Percentiles rank a stretch among this genome's conserved stretches.
Conservation (phyloP, 2,888 invertebrate species). For the Caenorhabditis sulstoni region DNA sequence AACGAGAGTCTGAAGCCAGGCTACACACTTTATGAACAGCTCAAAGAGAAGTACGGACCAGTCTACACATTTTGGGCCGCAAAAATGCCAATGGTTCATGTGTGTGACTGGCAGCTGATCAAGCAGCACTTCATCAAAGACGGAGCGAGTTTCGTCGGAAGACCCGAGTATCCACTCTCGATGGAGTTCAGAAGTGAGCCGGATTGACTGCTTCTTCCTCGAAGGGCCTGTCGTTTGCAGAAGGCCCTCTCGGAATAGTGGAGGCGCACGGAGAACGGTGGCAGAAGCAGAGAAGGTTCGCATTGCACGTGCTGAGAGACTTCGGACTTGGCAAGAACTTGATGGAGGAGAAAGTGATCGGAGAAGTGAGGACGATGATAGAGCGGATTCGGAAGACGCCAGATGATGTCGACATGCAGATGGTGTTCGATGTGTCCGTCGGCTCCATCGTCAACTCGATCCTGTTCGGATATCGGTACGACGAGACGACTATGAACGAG, state of each 20-base stretch:
- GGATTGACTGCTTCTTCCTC: background rate
- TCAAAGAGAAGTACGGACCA: conserved; percentile 40
- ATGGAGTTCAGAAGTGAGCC: conserved; percentile 34
- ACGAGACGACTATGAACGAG: conserved; percentile 51
- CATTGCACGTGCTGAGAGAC: conserved; percentile 60
- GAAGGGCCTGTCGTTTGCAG: conserved; percentile 1
- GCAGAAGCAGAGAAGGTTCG: conserved; percentile 45
- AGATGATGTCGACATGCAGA: conserved; percentile 38
- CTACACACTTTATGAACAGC: conserved; percentile 18
- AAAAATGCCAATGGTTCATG: conserved; percentile 29
- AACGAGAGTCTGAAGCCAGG: conserved; percentile 9
- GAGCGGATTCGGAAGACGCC: background rate
- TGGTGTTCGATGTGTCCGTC: conserved; percentile 45
- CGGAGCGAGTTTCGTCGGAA: conserved; percentile 40
- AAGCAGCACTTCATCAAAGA: conserved; percentile 55
- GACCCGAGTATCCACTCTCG: conserved; percentile 46
- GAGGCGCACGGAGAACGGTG: conserved; percentile 37
- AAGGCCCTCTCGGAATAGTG: conserved; percentile 39
- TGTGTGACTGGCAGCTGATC: conserved; percentile 42
- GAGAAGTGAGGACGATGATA: conserved; percentile 21
- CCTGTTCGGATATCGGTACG: conserved; percentile 64
- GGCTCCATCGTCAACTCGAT: conserved; percentile 61
- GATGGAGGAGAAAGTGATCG: conserved; percentile 61
- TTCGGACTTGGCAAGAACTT: conserved; percentile 61
- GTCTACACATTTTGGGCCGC: conserved; percentile 58